These are phyloP conservation scores for Phytoseiulus persimilis DNA, from an alignment of 2,888 invertebrate species.

Conservation along the genomic window DNA sequence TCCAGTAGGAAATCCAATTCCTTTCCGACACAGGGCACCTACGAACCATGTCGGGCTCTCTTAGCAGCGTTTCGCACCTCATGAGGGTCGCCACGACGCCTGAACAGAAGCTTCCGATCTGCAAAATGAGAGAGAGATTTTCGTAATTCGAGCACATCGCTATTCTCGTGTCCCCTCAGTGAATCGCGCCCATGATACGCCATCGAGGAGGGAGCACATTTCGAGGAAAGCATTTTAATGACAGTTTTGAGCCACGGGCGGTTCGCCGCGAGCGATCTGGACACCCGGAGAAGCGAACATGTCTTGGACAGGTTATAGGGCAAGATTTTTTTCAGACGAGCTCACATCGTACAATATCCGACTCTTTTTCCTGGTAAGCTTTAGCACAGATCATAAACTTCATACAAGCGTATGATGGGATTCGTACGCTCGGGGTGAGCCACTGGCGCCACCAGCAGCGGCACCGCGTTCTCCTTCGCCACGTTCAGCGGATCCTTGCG, in stretches of 20 bases:
- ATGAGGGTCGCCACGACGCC: too few species aligned
- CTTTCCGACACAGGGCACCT: too few species aligned
- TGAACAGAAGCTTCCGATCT: too few species aligned
- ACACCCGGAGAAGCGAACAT: neutral
- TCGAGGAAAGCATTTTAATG: neutral
- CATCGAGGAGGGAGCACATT: neutral
- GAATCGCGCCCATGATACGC: neutral
- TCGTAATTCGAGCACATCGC: too few species aligned
- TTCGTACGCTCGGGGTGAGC: neutral
- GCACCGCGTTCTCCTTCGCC: neutral
- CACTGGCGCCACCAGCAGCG: neutral
- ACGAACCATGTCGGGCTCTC: too few species aligned
- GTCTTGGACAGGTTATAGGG: neutral
- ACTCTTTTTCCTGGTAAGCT: neutral
- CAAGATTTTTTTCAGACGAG: neutral
- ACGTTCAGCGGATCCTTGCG: too few species aligned
- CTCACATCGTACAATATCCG: neutral
- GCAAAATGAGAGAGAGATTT: too few species aligned
- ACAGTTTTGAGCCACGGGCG: slow-evolving; percentile 5
- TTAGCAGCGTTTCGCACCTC: too few species aligned
- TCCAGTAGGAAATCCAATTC: too few species aligned
- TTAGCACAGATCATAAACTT: neutral
- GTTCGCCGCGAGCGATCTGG: neutral
- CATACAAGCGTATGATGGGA: slow-evolving; percentile 5
- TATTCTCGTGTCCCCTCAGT: neutral